Conservation (phyloP, 37 sponge, comb jelly and placozoan genomes). For the Beroe forskalii region DNA sequence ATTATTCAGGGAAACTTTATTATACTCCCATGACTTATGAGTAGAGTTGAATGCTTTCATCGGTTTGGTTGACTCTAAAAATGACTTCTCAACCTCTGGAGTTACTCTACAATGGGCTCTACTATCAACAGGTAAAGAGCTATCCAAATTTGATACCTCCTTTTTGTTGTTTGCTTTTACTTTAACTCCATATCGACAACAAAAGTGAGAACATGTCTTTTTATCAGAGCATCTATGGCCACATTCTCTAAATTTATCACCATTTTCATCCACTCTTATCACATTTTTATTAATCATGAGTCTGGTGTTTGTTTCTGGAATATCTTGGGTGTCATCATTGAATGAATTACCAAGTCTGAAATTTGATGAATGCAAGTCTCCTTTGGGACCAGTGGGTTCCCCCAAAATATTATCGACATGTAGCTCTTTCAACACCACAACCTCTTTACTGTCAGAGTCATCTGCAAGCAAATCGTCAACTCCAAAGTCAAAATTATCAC, state of each 20-base stretch:
- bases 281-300: neutral
- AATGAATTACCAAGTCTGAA: neutral
- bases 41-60: too few species aligned
- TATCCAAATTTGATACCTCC: neutral
- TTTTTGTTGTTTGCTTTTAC: slow-evolving; percentile 30
- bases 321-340: too few species aligned
- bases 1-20: neutral
- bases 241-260: slow-evolving; percentile 45
- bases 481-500: slow-evolving; percentile 49
- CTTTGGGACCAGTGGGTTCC: neutral
- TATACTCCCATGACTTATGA: too few species aligned
- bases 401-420: neutral
- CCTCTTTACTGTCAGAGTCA: neutral
- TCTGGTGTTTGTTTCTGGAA: too few species aligned
- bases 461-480: slow-evolving; percentile 47
- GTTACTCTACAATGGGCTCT: neutral
- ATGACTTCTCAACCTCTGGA: too few species aligned
- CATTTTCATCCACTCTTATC: slow-evolving; percentile 23
- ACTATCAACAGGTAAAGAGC: neutral
- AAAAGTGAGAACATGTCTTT: slow-evolving; percentile 47
- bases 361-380: neutral
- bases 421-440: neutral
- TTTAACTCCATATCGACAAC: slow-evolving; percentile 61
- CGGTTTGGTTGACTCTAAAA: too few species aligned
- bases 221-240: slow-evolving; percentile 61